These are phyloP conservation scores for Psophia crepitans DNA, from an alignment of 2,113 vertebrate species.

Conservation along the genomic window DNA sequence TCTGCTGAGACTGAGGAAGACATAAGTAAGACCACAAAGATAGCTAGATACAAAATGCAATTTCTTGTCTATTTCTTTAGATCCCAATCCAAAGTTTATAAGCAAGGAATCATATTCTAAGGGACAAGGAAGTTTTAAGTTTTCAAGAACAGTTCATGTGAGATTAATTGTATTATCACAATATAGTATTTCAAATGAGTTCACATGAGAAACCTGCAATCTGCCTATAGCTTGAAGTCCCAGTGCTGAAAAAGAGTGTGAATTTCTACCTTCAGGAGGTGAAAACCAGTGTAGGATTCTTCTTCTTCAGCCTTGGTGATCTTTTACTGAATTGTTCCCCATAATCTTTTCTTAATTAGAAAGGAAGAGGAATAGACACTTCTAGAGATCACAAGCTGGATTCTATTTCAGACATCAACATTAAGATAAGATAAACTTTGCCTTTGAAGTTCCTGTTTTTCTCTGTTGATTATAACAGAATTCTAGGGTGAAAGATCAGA, in stretches of 20 bases:
- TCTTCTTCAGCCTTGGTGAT: neutral
- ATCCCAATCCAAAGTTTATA: neutral
- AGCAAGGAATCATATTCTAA: neutral
- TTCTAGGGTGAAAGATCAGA: neutral
- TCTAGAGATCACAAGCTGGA: neutral
- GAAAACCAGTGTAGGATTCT: neutral
- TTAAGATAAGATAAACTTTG: neutral
- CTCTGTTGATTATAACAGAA: neutral
- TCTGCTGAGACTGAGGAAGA: neutral
- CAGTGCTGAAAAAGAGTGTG: neutral
- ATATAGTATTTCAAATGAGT: rapidly evolving
- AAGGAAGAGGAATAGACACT: neutral
- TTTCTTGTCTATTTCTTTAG: neutral
- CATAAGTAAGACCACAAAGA: neutral
- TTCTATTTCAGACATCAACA: neutral
- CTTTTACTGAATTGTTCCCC: neutral
- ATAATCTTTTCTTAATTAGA: neutral
- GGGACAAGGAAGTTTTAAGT: neutral
- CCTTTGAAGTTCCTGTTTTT: neutral
- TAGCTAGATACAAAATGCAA: neutral
- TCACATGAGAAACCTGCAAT: rapidly evolving
- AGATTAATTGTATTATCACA: neutral
- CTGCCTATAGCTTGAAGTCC: neutral
- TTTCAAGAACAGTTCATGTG: neutral
- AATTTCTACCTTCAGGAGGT: neutral